Conservation (phyloP, 2,888 invertebrate species). For the Lepidonotus clava region DNA sequence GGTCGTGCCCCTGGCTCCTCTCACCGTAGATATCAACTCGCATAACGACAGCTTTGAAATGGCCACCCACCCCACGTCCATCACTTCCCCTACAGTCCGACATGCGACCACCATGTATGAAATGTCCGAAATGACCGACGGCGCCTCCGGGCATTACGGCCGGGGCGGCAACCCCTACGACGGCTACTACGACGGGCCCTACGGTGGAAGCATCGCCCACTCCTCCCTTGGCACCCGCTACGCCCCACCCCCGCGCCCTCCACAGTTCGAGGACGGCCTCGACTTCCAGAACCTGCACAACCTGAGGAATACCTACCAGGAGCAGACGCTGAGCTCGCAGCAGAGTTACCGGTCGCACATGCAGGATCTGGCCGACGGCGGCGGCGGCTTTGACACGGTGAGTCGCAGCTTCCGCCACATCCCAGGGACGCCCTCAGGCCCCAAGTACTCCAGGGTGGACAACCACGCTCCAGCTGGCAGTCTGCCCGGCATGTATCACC, state of each 20-base stretch:
- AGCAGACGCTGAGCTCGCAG: slow-evolving; percentile 35
- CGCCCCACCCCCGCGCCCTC: neutral
- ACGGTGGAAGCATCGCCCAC: neutral
- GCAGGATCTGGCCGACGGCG: neutral
- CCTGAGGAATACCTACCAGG: slow-evolving; percentile 37
- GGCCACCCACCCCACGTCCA: slow-evolving; percentile 11
- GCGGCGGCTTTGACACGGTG: slow-evolving; percentile 14
- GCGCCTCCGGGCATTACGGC: neutral
- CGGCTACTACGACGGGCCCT: slow-evolving; percentile 20
- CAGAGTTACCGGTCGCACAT: neutral
- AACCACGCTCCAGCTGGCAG: neutral
- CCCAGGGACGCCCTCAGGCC: neutral
- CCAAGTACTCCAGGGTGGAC: slow-evolving; percentile 58
- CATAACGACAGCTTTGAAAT: slow-evolving; percentile 8
- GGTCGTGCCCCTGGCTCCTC: slow-evolving; percentile 38
- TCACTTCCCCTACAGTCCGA: slow-evolving; percentile 47
- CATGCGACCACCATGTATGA: slow-evolving; percentile 52
- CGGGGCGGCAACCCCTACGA: neutral
- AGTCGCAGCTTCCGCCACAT: slow-evolving; percentile 35
- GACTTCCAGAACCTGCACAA: slow-evolving; percentile 37
- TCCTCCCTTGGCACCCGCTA: neutral
- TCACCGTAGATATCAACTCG: slow-evolving; percentile 51
- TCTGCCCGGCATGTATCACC: neutral
- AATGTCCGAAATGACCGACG: neutral
- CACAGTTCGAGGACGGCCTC: neutral